Base-by-base conservation (phyloP, 2,888 invertebrate genomes). In the Trissolcus japonicus region DNA sequence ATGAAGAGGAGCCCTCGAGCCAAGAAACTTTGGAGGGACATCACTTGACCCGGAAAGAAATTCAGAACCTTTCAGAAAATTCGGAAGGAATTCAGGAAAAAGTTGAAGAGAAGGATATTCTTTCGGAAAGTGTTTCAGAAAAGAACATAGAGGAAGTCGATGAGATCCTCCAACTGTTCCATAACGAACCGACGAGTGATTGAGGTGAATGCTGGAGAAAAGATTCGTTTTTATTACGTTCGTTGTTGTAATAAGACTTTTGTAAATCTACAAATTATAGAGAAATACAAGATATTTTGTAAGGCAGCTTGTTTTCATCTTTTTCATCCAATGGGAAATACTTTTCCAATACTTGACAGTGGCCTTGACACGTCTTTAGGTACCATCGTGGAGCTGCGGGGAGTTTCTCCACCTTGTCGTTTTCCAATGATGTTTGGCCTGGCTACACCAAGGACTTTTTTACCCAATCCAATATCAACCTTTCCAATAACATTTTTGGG, bases 401-500 rank as follows among this genome's bases (percentile, higher is more conserved):
- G 4, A 25, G 25, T 25, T 25, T 25, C 25, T 25, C 2, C 25
- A 25, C 25, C 4, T 14, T 13, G 43, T 43, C 6, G 4, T 43
- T 46, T 46, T 14, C 46, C 46, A 14, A 46, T 46, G 46, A 16
- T 46, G 35, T 9, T 35, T 35, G 35, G 35, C 25, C 3, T 25
- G 25, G 6, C 11, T 35, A 1, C 1, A 35, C 0, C 1, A 9
- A 35, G 35, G 9, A 35, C 9, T 11, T 1, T 1, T 9, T 9
- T 9, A 11, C 11, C 35, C 1, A 35, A 35, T 35, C 35, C 35
- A 35, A 9, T n/a, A 29, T 76, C 63, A 46, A 77, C 41, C 41
- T 66, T 53, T 41, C 53, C 63, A 6, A 74, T 63, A 11, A 73
- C 63, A 66, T 69, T 59, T 29, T 46, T 43, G 0, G 79, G 71